Evolutionary conservation across 2,888 invertebrate genomes (phyloP).

Genomic region (Agonopterix subpropinquella): DNA sequence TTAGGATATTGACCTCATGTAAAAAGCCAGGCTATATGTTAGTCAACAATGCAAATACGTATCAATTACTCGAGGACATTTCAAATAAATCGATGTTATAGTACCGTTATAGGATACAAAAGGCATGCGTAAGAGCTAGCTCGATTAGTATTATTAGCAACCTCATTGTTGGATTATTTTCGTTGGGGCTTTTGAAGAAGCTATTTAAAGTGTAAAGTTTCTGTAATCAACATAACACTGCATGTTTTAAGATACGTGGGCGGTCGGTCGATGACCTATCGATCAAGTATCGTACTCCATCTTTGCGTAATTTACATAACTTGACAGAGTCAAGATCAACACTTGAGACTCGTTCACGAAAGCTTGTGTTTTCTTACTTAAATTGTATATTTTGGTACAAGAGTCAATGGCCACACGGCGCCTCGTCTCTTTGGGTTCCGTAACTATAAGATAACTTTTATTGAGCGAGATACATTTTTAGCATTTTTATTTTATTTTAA

Average conservation of each 20-base stretch:
- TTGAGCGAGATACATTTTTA: too few species aligned
- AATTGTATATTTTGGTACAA: neutral
- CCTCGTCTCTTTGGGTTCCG: neutral
- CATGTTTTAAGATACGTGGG: conserved; percentile 42
- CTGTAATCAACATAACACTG: conserved; percentile 28
- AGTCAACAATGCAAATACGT: conserved; percentile 47
- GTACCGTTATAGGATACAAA: conserved; percentile 40
- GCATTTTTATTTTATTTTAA: too few species aligned
- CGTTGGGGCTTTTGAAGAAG: conserved; percentile 18
- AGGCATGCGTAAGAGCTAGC: conserved; percentile 28
- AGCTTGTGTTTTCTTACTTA: conserved; percentile 40
- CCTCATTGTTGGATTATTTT: conserved; percentile 13
- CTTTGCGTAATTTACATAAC: conserved; percentile 70
- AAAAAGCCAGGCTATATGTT: conserved; percentile 41
- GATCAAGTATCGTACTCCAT: conserved; percentile 58
- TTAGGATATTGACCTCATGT: conserved; percentile 50
- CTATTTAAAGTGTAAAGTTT: conserved; percentile 22
- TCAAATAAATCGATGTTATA: conserved; percentile 27
- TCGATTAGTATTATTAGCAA: conserved; percentile 14
- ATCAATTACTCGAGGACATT: conserved; percentile 49
- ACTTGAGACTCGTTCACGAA: conserved; percentile 55
- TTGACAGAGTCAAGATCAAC: conserved; percentile 59
- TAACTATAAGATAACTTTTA: neutral
- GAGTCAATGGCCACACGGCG: conserved; percentile 4
- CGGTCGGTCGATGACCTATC: conserved; percentile 59